Conservation (phyloP, 2,113 vertebrate genomes). For the Etheostoma spectabile region DNA sequence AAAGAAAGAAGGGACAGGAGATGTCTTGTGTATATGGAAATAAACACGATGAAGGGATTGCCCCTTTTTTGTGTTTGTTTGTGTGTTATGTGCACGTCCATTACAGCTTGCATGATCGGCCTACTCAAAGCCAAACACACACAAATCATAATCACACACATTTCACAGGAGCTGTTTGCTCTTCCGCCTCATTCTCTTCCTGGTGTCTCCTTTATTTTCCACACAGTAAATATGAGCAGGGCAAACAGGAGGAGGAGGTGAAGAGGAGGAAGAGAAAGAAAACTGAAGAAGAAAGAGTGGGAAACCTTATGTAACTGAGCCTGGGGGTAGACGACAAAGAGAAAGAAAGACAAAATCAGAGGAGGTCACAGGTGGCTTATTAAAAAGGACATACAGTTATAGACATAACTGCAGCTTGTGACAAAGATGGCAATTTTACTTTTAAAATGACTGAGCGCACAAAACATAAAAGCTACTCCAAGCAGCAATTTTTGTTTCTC, state of each 20-base stretch:
- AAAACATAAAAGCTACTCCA: background rate
- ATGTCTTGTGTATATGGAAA: background rate
- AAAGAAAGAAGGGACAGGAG: background rate
- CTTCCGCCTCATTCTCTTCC: constrained; percentile 56
- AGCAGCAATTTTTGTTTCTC: constrained; percentile 5
- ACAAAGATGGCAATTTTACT: background rate
- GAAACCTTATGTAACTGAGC: constrained; percentile 59
- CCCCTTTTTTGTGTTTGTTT: constrained; percentile 26
- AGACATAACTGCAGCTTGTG: background rate
- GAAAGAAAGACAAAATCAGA: background rate
- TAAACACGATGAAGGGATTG: constrained; percentile 32
- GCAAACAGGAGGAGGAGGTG: constrained; percentile 30
- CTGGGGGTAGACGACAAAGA: constrained; percentile 17
- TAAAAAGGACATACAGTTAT: background rate
- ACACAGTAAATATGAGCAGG: constrained; percentile 46
- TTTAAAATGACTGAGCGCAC: constrained; percentile 5
- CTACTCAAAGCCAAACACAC: constrained; percentile 33
- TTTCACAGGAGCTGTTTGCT: constrained; percentile 47
- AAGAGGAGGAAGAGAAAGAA: constrained; percentile 13
- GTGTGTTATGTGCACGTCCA: constrained; percentile 3
- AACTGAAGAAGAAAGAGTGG: constrained; percentile 18
- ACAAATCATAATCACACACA: constrained; percentile 41
- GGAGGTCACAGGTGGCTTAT: background rate
- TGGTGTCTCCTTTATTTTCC: constrained; percentile 50
- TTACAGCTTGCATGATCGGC: constrained; percentile 16